These are phyloP conservation scores for Phorcus lineatus DNA, from an alignment of 2,888 invertebrate genomes.

Conservation along the genomic window DNA sequence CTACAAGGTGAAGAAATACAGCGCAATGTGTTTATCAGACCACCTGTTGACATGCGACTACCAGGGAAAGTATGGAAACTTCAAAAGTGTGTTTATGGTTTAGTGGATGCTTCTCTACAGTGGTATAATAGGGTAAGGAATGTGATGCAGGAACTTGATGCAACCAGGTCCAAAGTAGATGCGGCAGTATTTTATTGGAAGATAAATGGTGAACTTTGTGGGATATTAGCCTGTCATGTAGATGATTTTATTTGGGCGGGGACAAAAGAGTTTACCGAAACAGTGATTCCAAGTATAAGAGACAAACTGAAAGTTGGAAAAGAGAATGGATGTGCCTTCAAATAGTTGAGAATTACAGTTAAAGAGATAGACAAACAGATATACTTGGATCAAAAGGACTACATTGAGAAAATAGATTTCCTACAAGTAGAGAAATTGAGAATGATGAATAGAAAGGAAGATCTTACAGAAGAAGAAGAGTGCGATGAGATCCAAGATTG, in stretches of 20 bases:
- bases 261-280: not conserved
- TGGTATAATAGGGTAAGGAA: conserved; percentile 27
- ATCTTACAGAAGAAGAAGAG: not conserved
- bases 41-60: conserved; percentile 7
- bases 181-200: conserved; percentile 27
- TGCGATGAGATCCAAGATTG: not conserved
- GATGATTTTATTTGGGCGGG: conserved; percentile 28
- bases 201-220: not conserved
- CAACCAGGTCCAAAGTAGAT: not conserved
- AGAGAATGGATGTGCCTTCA: not conserved
- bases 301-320: too few relatives aligned
- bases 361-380: conserved; percentile 15
- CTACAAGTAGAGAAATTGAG: not conserved
- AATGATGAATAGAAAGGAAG: not conserved
- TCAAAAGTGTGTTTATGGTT: conserved; percentile 30
- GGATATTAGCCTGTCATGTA: conserved; percentile 29
- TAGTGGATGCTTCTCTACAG: conserved; percentile 29
- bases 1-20: conserved; percentile 11
- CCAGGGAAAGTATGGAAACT: conserved; percentile 11
- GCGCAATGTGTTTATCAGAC: not conserved
- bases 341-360: not conserved
- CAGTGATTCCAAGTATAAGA: conserved; percentile 10
- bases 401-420: not conserved
- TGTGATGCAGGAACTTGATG: too few relatives aligned
- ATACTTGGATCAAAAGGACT: conserved; percentile 14